phyloP scores from a whole-genome alignment of 2,888 invertebrate genomes.

The Itoplectis maculator region DNA sequence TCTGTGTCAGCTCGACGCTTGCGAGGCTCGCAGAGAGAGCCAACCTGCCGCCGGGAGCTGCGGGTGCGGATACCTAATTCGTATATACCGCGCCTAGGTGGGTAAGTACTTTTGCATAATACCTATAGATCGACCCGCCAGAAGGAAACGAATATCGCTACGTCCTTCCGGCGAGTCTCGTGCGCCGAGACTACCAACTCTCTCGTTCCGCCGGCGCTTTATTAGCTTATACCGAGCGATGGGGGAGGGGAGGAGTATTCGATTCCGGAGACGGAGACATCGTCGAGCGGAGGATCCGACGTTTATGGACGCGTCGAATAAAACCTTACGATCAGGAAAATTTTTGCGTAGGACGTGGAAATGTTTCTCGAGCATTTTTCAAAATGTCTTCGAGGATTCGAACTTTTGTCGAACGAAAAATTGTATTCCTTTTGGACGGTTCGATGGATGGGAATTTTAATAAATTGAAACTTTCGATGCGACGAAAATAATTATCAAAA shows the following conservation, averaged over 20 bases:
- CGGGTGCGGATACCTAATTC: conserved; percentile 59
- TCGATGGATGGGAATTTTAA: no score
- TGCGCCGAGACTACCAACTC: background rate
- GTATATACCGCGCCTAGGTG: conserved; percentile 23
- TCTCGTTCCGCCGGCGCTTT: background rate
- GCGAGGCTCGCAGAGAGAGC: conserved; percentile 26
- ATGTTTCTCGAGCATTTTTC: no score
- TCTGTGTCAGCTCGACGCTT: conserved; percentile 37
- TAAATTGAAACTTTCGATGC: no score
- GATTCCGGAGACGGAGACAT: background rate
- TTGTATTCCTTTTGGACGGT: no score
- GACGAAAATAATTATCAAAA: no score
- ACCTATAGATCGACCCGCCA: conserved; percentile 3
- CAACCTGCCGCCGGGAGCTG: conserved; percentile 2
- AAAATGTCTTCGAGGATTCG: no score
- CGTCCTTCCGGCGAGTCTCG: conserved; percentile 58
- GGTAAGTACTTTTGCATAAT: conserved; percentile 37
- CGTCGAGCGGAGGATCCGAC: background rate
- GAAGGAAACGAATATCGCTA: conserved; percentile 64
- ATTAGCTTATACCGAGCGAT: conserved; percentile 10
- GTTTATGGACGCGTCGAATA: no score
- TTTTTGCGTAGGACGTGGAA: no score
- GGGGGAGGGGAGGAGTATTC: no score
- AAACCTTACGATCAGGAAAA: no score
- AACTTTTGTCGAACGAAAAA: no score